Base-by-base conservation (phyloP, 2,888 invertebrate species). In the Linyphia triangularis region DNA sequence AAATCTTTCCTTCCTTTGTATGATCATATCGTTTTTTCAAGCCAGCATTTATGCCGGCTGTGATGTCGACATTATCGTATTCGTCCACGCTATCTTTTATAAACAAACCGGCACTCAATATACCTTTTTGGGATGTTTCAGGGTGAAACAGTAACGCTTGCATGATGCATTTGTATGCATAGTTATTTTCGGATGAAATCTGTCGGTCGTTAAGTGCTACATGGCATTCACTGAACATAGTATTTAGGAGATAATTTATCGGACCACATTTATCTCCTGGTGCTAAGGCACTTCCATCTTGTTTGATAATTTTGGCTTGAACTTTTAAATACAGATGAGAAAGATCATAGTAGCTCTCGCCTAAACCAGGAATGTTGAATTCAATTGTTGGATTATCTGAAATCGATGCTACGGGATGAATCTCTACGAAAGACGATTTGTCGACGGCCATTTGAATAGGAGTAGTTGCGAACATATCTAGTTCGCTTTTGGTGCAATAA, bases 401-500 rank as follows among this genome's bases (percentile, higher is more conserved):
- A 67, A 85, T 59, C 1, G 77, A 75, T 5, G 77, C 57, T 7
- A 85, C 19, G 0, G 84, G 77, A 59, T 85, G 67, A 26, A 85
- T 69, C 77, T 85, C 67, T 0, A 75, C 67, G 37, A 77, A 77
- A 3, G 37, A 26, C 6, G 57, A 77, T 30, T 24, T 33, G 37
- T 85, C 69, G 10, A 85, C 77, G 33, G 69, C 75, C 26, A 85
- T 24, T 69, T 84, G 84, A 6, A 69, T 63, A 4, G 67, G 70
- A 5, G 57, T 16, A 5, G 30, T 7, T 5, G 28, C n/a, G 19
- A 75, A 85, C 0, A 77, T n/a, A 37, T 65, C 51, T 10, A 77
- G 10, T 69, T 77, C 85, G 7, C 24, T 22, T 33, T 77, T 85
- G 3, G n/a, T 61, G 22, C 77, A 69, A 24, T 57, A 65, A 33